Evolutionary conservation across 1,140 invertebrate species (phyloP), one percentile per base, ranked within the genome.

Genomic region (Pomacea maculata): DNA sequence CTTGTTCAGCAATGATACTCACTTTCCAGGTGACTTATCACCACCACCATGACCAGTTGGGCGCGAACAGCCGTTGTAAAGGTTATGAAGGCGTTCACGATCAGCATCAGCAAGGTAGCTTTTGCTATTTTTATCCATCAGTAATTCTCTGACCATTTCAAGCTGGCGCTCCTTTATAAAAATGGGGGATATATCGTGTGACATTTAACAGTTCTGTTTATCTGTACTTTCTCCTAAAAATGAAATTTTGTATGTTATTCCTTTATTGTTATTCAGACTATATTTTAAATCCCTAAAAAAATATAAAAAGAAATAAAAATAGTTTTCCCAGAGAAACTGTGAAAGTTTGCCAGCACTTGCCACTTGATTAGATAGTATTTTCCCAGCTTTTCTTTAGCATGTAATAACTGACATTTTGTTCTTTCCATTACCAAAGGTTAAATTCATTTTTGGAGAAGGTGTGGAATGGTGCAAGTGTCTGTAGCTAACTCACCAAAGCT

Each of bases 51-150:
- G 55, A 21, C 65, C 80, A 25, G 65, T 82, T 2, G 75, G 70
- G 78, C 73, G 64, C 15, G 75, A 57, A 78, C 75, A 73, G 81
- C 80, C 86, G 64, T 81, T 95, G 85, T 95, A 94, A 1, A 97
- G 91, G 88, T 95, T 96, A 61, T 95, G 94, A 3, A 97, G 91
- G 88, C 96, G 95, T 86, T 97, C 95, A 67, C 94, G 93, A 1
- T 95, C 96, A 87, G 96, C 95, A 87, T 96, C 88, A 86, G 95
- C 94, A 9, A 96, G 95, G 94, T 84, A 94, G 93, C 81, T 95
- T 21, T 81, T 79, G 63, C 82, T 85, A 61, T 89, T 87, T 74
- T 86, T 85, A 76, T 88, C 86, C 77, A 81, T 85, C 19, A 97
- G 89, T 1, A 96, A 87, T 86, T 96, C 95, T 71, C 94, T 93